Conservation (phyloP, 2,797 vertebrate genomes). For the Gastrophryne carolinensis region DNA sequence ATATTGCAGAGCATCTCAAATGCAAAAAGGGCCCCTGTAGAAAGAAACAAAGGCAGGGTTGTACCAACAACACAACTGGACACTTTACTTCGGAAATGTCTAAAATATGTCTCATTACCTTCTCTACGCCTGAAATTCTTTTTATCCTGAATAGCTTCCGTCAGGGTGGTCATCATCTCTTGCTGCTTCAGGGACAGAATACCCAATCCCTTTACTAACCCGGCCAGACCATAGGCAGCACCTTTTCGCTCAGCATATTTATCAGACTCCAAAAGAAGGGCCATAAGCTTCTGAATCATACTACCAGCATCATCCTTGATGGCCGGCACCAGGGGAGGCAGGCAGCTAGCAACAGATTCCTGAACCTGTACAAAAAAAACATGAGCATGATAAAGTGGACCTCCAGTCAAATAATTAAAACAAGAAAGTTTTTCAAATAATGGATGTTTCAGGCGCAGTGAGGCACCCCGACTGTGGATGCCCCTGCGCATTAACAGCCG, state of each 20-base stretch:
- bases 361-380: constrained; percentile 82
- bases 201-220: constrained; percentile 93
- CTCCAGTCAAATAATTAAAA: background rate
- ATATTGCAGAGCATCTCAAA: constrained; percentile 99
- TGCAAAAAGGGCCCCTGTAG: constrained; percentile 89
- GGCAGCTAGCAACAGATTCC: constrained; percentile 92
- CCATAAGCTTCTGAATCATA: constrained; percentile 91
- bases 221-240: constrained; percentile 91
- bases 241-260: constrained; percentile 95
- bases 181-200: constrained; percentile 97
- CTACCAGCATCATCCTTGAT: constrained; percentile 94
- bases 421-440: no score
- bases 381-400: no score
- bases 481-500: no score
- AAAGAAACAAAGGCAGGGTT: background rate
- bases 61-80: no score
- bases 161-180: constrained; percentile 95
- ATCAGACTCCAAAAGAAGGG: constrained; percentile 93
- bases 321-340: constrained; percentile 92
- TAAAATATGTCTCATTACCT: constrained; percentile 68
- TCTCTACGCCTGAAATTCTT: constrained; percentile 95
- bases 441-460: no score
- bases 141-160: constrained; percentile 97
- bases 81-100: background rate
- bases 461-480: no score